Evolutionary conservation across 2,888 invertebrate genomes (phyloP).

Genomic region (Aspidiotus destructor): DNA sequence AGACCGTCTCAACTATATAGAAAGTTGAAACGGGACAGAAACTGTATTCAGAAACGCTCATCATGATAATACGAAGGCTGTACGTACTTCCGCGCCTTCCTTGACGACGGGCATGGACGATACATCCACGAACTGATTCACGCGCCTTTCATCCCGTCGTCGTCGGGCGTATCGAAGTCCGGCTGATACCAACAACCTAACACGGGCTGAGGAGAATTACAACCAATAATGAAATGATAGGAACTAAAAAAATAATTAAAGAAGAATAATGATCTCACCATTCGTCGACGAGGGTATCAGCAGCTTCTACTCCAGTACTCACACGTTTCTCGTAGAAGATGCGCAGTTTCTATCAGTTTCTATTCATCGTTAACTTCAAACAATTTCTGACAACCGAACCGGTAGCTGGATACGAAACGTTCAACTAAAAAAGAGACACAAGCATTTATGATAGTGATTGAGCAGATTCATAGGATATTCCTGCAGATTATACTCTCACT

Average conservation of each 20-base stretch:
- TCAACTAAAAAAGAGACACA: conserved; percentile 58
- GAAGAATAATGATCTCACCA: conserved; percentile 80
- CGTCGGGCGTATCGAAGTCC: conserved; percentile 95
- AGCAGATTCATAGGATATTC: no score
- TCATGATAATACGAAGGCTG: no score
- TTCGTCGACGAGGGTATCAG: conserved; percentile 90
- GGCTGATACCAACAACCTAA: conserved; percentile 86
- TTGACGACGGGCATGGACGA: conserved; percentile 92
- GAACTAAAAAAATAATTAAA: not conserved
- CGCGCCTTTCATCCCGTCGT: conserved; percentile 92
- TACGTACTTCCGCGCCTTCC: conserved; percentile 74
- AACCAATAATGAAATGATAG: not conserved
- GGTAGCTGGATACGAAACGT: conserved; percentile 96
- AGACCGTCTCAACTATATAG: no score
- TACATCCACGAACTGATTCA: conserved; percentile 97
- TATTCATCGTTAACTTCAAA: conserved; percentile 97
- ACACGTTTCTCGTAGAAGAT: conserved; percentile 98
- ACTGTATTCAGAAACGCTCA: no score
- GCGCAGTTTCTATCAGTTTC: conserved; percentile 88
- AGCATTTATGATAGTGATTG: not conserved
- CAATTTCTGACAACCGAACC: conserved; percentile 97
- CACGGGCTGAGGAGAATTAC: conserved; percentile 59
- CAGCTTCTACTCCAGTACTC: conserved; percentile 93
- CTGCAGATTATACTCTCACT: no score
- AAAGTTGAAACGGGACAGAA: no score